Evolutionary conservation across 2,113 vertebrate species (phyloP).

Genomic region (Kryptolebias marmoratus): DNA sequence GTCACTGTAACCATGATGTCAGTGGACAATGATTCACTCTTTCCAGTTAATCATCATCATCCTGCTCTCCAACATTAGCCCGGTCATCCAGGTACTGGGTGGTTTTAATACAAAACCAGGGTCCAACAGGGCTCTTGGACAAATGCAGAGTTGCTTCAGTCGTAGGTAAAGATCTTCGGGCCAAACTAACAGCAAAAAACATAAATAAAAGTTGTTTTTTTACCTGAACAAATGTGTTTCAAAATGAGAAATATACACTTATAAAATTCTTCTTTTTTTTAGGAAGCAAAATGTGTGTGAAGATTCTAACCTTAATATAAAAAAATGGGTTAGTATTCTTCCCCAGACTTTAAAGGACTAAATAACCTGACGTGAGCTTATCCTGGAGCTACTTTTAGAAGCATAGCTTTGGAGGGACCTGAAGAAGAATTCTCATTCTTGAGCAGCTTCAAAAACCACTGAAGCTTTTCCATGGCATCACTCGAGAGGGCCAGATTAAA

Average conservation of each 20-base stretch:
- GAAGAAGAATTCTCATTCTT: constrained; percentile 41
- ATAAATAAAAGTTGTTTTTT: too few species aligned
- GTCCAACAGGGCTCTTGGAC: constrained; percentile 13
- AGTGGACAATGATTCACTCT: constrained; percentile 72
- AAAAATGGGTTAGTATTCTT: background rate
- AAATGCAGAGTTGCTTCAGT: background rate
- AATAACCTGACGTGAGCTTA: constrained; percentile 21
- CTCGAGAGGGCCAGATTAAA: constrained; percentile 61
- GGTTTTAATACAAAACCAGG: constrained; percentile 59
- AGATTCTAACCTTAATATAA: background rate
- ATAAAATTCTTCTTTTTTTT: background rate
- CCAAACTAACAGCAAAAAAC: too few species aligned
- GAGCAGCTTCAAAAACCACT: constrained; percentile 56
- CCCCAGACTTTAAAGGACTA: background rate
- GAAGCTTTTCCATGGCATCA: constrained; percentile 74
- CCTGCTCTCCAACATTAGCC: constrained; percentile 32
- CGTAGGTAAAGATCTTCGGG: too few species aligned
- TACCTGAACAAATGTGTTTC: background rate
- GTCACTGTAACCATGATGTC: constrained; percentile 61
- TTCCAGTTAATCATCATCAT: constrained; percentile 71
- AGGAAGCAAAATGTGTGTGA: background rate
- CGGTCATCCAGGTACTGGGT: constrained; percentile 53
- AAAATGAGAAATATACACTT: background rate
- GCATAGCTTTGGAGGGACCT: constrained; percentile 24
- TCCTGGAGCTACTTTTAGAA: constrained; percentile 30